Evolutionary conservation across 2,888 invertebrate species (phyloP), one percentile per base, ranked within the genome.

Genomic region (Aphodius granarius): DNA sequence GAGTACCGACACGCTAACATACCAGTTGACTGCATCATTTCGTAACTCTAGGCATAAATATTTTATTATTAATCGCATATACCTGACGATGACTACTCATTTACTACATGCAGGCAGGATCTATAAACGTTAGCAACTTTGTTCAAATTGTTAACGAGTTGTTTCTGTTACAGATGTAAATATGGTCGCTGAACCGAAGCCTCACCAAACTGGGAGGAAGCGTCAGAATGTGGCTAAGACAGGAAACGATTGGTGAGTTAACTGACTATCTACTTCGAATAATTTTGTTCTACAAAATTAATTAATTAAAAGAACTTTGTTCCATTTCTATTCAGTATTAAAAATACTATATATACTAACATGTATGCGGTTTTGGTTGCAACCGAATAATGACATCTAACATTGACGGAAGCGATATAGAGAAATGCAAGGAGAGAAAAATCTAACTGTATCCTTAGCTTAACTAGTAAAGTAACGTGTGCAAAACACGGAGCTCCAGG

Each of bases 131-230:
- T 68, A 18, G n/a, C n/a, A 21, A 68, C 2, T 22, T 68, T 20
- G 16, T 68, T 68, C 22, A 21, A 5, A 21, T 68, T 66, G 20
- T 13, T 19, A 66, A 22, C n/a, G 20, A 21, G 5, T 65, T 66
- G 3, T 15, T 23, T 72, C 72, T 66, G 20, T 77, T 77, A 15
- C 89, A 93, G 93, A 93, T 89, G 93, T 93, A 80, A 94, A 93
- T 86, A 92, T 93, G 91, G 93, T 93, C 73, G 92, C 93, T 19
- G 93, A 94, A 86, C 93, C 93, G 68, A 94, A 94, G 86, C 91
- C 92, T 73, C 92, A 92, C 83, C 92, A 92, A 85, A 92, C 91
- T 23, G 92, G 92, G 79, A 88, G 92, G 81, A 92, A 92, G 86
- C 86, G 92, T 81, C 91, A 91, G 86, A 91, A 92, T 84, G 89